These are phyloP conservation scores for Oligia strigilis DNA, from an alignment of 2,888 invertebrate species.

Conservation along the genomic window DNA sequence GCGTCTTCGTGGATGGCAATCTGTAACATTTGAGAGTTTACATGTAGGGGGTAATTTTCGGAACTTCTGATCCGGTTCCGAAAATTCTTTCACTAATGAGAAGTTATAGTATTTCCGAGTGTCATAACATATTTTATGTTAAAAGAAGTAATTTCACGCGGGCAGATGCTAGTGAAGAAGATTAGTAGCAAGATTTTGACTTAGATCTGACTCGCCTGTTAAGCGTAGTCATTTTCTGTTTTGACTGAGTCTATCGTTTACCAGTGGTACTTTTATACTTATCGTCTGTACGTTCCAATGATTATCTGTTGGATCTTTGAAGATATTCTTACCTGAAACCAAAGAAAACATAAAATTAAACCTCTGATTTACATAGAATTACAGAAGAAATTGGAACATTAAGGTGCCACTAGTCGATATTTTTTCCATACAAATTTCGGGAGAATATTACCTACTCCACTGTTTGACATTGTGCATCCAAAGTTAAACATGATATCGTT, in stretches of 20 bases:
- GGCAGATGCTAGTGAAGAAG: neutral
- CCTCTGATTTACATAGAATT: neutral
- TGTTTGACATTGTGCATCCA: too few relatives aligned
- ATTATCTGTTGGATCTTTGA: neutral
- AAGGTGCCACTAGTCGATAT: too few relatives aligned
- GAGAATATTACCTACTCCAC: too few relatives aligned
- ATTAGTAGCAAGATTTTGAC: neutral
- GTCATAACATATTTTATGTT: neutral
- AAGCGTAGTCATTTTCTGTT: neutral
- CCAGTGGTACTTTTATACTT: neutral
- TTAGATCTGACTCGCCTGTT: neutral
- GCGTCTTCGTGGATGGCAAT: too few relatives aligned
- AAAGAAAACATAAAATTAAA: neutral
- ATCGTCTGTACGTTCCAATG: neutral
- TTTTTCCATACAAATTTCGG: too few relatives aligned
- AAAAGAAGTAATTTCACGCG: neutral
- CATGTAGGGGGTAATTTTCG: neutral
- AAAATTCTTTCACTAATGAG: neutral
- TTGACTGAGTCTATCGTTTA: neutral
- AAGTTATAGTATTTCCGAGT: neutral
- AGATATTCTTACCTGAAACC: conserved; percentile 28
- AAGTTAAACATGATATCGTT: too few relatives aligned
- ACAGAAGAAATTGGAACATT: neutral
- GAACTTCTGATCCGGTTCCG: neutral
- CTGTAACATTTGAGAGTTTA: neutral